phyloP scores from a whole-genome alignment of 2,797 vertebrate genomes.

The Gymnoscopelus microlampas region DNA sequence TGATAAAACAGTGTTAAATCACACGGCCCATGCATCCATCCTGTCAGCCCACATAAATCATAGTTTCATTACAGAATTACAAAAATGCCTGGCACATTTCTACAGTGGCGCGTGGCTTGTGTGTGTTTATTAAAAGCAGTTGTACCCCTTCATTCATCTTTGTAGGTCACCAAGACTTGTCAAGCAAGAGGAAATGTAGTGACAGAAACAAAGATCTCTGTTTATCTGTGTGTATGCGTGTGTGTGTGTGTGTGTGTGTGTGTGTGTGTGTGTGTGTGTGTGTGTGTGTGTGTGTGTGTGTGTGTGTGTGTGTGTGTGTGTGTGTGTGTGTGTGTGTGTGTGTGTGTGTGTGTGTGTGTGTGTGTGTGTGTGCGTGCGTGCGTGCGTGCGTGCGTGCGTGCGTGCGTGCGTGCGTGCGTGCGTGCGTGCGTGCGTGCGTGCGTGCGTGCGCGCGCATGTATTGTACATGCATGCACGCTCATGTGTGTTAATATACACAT shows the following conservation, averaged over 20 bases:
- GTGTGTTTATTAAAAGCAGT: constrained; percentile 54
- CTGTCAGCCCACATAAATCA: constrained; percentile 70
- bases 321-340: no score
- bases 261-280: constrained; percentile 2
- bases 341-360: not conserved
- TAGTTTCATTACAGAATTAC: constrained; percentile 65
- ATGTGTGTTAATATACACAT: not conserved
- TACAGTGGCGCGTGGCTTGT: constrained; percentile 28
- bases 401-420: not conserved
- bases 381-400: not conserved
- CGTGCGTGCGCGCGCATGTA: not conserved
- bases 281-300: not conserved
- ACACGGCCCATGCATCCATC: constrained; percentile 40
- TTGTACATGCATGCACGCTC: no score
- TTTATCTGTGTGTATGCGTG: not conserved
- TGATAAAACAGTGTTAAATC: constrained; percentile 64
- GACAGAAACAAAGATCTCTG: constrained; percentile 27
- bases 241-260: not conserved
- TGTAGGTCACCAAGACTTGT: constrained; percentile 48
- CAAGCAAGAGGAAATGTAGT: constrained; percentile 21
- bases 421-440: not conserved
- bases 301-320: not conserved
- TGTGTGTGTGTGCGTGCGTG: constrained; percentile 3
- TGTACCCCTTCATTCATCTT: constrained; percentile 46
- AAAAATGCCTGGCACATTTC: constrained; percentile 47